Base-by-base conservation (phyloP, 2,113 vertebrate genomes). In the Saimiri boliviensis region DNA sequence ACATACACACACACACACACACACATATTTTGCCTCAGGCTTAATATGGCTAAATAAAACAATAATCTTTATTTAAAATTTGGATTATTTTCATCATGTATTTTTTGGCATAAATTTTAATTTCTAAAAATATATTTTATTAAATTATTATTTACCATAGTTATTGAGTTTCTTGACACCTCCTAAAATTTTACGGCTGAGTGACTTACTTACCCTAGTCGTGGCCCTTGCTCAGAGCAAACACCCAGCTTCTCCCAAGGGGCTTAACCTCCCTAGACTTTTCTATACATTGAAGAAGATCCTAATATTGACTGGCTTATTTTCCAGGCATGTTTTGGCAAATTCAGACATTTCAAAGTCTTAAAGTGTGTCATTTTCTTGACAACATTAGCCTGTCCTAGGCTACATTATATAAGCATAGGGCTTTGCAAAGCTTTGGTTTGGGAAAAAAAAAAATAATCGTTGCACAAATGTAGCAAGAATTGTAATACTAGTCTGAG, bases 101-200 rank as follows among this genome's bases (percentile, higher is more conserved):
- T 68, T 63, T 52, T 84, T 83, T 45, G 12, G 49, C 4, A 60
- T 91, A 95, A 84, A 66, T 83, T 96, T 90, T 95, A 20, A 71
- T 80, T 86, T 96, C 23, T 91, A 42, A 87, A 91, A 92, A 73
- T 16, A 68, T 63, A n/a, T 27, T 92, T 6, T 2, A 23, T 74
- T 79, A 81, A 42, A 42, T 42, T 42, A 42, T 52, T 86, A 90
- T 47, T 70, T 60, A 37, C 2, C 30, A 73, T 32, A 45, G 73
- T 60, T 81, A 56, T 11, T 16, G 21, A 86, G 47, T 71, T 89
- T 84, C 32, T 73, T 89, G 80, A 71, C 4, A 52, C 2, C 1
- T 13, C 23, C n/a, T 84, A 68, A 56, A 25, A 83, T 86, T 89
- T 83, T 70, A 37, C 37, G 47, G 1, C 12, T 45, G 16, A 89